Conservation (phyloP, 2,113 vertebrate genomes). For the Gallinago jamesoni region DNA sequence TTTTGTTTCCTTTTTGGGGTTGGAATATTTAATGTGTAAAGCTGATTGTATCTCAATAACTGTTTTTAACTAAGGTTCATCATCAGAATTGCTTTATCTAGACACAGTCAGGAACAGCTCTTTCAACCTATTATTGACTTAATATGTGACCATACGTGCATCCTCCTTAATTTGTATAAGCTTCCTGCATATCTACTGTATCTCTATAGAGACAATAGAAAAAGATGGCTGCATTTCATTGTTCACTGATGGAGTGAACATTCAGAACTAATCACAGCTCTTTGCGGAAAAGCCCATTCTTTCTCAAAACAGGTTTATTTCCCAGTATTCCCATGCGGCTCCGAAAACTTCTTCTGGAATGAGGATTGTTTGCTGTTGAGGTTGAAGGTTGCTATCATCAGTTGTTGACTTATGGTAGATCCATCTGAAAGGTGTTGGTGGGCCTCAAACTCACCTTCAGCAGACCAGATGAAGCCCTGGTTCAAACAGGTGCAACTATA, state of each 20-base stretch:
- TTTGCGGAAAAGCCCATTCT: constrained; percentile 6
- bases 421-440: constrained; percentile 37
- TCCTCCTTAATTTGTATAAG: constrained; percentile 27
- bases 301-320: constrained; percentile 3
- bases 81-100: constrained; percentile 29
- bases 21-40: constrained; percentile 34
- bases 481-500: constrained; percentile 32
- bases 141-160: constrained; percentile 12
- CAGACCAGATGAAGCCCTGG: constrained; percentile 29
- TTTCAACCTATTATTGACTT: constrained; percentile 15
- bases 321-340: neutral
- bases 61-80: constrained; percentile 44
- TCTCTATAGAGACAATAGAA: neutral
- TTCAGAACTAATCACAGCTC: constrained; percentile 28
- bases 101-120: neutral
- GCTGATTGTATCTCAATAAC: constrained; percentile 20
- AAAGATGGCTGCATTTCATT: neutral
- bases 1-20: constrained; percentile 52
- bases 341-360: constrained; percentile 25
- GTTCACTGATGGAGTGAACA: neutral
- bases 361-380: neutral
- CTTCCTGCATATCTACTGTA: neutral
- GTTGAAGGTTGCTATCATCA: constrained; percentile 32
- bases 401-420: constrained; percentile 21
- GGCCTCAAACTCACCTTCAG: constrained; percentile 18